These are phyloP conservation scores for Dendroctonus valens DNA, from an alignment of 1,140 invertebrate species.

Conservation along the genomic window DNA sequence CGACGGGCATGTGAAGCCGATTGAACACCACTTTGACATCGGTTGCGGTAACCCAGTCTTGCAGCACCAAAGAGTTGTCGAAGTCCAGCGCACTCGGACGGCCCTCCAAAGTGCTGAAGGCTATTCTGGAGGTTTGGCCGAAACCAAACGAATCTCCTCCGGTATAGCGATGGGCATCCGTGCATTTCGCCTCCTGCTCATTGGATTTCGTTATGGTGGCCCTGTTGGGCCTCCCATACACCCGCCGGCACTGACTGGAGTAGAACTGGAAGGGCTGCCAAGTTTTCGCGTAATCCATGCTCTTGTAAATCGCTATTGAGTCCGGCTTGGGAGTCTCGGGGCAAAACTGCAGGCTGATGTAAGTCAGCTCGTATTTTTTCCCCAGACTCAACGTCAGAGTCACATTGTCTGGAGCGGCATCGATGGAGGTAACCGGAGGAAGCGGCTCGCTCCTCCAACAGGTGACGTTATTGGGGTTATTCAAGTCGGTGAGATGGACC, in stretches of 20 bases:
- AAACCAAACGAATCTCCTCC: slow-evolving; percentile 63
- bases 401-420: slow-evolving; percentile 80
- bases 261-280: slow-evolving; percentile 97
- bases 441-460: slow-evolving; percentile 94
- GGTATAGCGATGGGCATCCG: slow-evolving; percentile 79
- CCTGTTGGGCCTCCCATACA: slow-evolving; percentile 78
- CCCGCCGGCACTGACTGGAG: slow-evolving; percentile 82
- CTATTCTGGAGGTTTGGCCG: slow-evolving; percentile 72
- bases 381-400: slow-evolving; percentile 85
- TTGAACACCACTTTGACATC: slow-evolving; percentile 94
- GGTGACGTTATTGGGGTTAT: slow-evolving; percentile 95
- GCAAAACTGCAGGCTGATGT: slow-evolving; percentile 95
- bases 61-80: slow-evolving; percentile 91
- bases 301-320: slow-evolving; percentile 95
- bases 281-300: slow-evolving; percentile 87
- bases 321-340: slow-evolving; percentile 85
- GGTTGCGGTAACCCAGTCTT: slow-evolving; percentile 99
- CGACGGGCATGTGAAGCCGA: slow-evolving; percentile 68
- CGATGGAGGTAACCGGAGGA: slow-evolving; percentile 61
- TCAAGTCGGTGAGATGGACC: slow-evolving; percentile 86
- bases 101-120: slow-evolving; percentile 95
- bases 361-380: slow-evolving; percentile 98
- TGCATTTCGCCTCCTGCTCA: slow-evolving; percentile 91
- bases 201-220: slow-evolving; percentile 83
- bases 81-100: slow-evolving; percentile 91